Base-by-base conservation (phyloP, 2,113 vertebrate genomes). In the Nymphicus hollandicus region DNA sequence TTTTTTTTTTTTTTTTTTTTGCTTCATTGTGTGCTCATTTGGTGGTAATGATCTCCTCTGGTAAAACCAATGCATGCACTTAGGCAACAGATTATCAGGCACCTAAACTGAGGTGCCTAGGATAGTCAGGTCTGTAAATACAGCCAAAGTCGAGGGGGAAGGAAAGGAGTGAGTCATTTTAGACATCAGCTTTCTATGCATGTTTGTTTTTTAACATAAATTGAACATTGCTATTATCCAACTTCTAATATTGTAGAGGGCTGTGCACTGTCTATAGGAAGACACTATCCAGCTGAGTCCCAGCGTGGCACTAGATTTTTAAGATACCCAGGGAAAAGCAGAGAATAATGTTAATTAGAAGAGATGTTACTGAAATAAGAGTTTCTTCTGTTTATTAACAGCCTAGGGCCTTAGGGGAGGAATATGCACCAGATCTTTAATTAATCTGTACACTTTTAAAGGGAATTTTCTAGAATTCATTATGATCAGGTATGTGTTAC, bases 361-460 rank as follows among this genome's bases (percentile, higher is more conserved):
- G n/a, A 63, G 20, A 83, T 35, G 56, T 79, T 86, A 74, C 74
- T 93, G 76, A 93, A 96, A 89, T 61, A 79, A 74, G 56, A 74
- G 94, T 89, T 94, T 63, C 10, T 63, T 56, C 68, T 81, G 47
- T 91, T 96, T 92, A 95, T 94, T 94, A 95, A 65, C 35, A 95
- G 77, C 72, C 84, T 77, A 47, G n/a, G 88, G 87, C 74, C 86
- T 94, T 76, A 55, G 37, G 20, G 27, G 41, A 77, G 35, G 56
- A 58, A 68, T 64, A 28, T 18, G 17, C 14, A 83, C 12, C 55
- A 63, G 69, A 49, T 41, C 29, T 94, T 95, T 93, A 95, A 96
- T 95, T 96, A 96, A 95, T 68, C 74, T 70, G 15, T 47, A 49
- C 63, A 43, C 10, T 78, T 79, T 77, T 66, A 73, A 61, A 65